Evolutionary conservation across 53 echinoderm and acorn worm genomes (phyloP).

Genomic region (Patiria pectinifera): DNA sequence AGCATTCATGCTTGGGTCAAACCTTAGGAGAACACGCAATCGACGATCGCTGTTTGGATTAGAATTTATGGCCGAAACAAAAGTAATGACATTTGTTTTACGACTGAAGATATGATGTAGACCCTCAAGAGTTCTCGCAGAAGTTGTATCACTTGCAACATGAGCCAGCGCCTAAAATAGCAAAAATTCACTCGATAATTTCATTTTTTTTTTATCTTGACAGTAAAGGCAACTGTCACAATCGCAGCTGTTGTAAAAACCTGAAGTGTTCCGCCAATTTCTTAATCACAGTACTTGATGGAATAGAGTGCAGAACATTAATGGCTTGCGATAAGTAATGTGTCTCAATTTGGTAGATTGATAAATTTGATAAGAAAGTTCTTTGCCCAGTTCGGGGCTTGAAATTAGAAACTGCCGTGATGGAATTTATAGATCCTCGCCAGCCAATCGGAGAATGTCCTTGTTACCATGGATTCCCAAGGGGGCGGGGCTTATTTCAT

Average conservation of each 20-base stretch:
- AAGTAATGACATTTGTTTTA: slow-evolving; percentile 11
- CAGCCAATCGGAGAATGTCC: not conserved
- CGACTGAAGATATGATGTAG: not conserved
- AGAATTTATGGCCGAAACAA: not conserved
- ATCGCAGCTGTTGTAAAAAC: not conserved
- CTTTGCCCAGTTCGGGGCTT: not conserved
- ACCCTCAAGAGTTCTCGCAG: not conserved
- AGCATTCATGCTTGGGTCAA: not conserved
- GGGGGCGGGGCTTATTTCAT: slow-evolving; percentile 4
- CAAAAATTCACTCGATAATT: not conserved
- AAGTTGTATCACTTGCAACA: not conserved
- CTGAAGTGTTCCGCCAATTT: not conserved
- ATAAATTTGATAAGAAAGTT: not conserved
- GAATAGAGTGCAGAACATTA: not conserved
- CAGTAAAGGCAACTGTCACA: not conserved
- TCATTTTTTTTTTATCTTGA: not conserved
- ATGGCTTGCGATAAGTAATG: not conserved
- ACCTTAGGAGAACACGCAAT: not conserved
- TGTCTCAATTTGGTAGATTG: not conserved
- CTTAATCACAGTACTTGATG: not conserved
- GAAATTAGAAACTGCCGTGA: not conserved
- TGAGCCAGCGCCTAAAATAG: not conserved
- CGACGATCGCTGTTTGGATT: not conserved
- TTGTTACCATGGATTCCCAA: not conserved
- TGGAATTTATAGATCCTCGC: not conserved